These are phyloP conservation scores for Dunckerocampus dactyliophorus DNA, from an alignment of 2,113 vertebrate genomes.

Conservation along the genomic window DNA sequence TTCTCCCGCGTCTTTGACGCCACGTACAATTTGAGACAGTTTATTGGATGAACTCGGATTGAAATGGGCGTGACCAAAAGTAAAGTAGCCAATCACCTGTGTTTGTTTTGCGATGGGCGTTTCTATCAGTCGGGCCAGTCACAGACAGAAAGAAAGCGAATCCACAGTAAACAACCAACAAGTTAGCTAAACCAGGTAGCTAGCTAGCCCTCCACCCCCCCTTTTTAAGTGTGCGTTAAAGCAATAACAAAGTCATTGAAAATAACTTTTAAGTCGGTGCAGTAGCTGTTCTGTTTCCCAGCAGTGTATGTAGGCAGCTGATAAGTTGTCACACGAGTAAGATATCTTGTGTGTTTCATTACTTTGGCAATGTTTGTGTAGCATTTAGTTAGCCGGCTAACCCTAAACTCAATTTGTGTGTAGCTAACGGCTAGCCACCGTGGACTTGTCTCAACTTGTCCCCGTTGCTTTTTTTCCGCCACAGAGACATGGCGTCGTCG, in stretches of 20 bases:
- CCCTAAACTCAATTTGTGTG: not conserved
- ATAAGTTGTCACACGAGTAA: not conserved
- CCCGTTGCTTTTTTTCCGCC: not conserved
- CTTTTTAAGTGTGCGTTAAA: not conserved
- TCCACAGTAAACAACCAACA: not conserved
- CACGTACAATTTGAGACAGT: not conserved
- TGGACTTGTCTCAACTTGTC: not conserved
- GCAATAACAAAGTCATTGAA: not conserved
- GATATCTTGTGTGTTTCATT: not conserved
- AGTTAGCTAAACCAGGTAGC: not conserved
- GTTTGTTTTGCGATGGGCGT: not conserved
- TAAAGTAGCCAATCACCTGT: not conserved
- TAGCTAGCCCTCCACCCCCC: not conserved
- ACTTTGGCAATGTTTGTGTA: not conserved
- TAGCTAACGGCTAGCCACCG: not conserved
- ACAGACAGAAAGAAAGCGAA: not conserved
- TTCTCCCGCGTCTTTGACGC: not conserved
- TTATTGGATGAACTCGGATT: not conserved
- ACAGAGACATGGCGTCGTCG: constrained; percentile 66
- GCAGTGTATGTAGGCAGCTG: not conserved
- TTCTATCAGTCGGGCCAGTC: not conserved
- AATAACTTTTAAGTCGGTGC: not conserved
- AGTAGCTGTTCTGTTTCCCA: not conserved
- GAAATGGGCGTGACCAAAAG: not conserved
- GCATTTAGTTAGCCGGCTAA: constrained; percentile 5